Evolutionary conservation across 2,797 vertebrate species (phyloP).

Genomic region (Phylloscopus collybita): DNA sequence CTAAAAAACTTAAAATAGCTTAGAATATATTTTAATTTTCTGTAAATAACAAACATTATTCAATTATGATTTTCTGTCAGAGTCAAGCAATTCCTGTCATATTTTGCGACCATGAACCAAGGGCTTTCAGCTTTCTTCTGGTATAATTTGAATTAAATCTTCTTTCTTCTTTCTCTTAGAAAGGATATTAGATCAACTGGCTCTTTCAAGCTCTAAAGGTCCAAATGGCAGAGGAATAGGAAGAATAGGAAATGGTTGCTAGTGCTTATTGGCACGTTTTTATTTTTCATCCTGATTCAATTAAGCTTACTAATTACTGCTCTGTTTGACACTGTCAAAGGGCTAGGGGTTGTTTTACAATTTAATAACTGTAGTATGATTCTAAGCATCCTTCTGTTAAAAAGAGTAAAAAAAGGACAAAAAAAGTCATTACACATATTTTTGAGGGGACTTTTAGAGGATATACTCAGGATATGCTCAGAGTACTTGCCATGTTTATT

Average conservation of each 20-base stretch:
- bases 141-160: background rate
- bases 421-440: background rate
- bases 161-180: background rate
- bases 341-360: background rate
- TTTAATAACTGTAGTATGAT: background rate
- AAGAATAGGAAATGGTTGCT: background rate
- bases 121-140: background rate
- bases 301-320: slow-evolving; percentile 27
- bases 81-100: background rate
- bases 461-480: background rate
- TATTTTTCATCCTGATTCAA: slow-evolving; percentile 9
- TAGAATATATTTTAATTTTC: background rate
- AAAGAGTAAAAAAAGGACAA: no score
- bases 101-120: background rate
- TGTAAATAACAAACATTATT: background rate
- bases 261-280: slow-evolving; percentile 10
- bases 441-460: background rate
- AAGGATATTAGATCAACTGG: background rate
- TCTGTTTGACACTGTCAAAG: background rate
- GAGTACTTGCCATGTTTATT: background rate
- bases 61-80: background rate
- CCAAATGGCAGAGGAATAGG: background rate
- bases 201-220: background rate
- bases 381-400: background rate
- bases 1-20: background rate